These are phyloP conservation scores for Polyodon spathula DNA, from an alignment of 2,113 vertebrate genomes.

Conservation along the genomic window DNA sequence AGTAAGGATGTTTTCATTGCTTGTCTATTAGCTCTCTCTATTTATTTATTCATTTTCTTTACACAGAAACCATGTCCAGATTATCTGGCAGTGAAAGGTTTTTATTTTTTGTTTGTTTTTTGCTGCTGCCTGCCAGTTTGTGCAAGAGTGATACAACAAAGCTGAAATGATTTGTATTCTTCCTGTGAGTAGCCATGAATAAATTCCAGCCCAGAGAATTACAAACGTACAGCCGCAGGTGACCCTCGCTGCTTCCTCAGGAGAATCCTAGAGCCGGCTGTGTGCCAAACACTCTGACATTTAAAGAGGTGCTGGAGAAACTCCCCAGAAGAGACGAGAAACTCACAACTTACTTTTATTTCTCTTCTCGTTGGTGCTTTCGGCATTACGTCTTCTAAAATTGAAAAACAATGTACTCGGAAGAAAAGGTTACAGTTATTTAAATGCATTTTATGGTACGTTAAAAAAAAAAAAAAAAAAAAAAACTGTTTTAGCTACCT, in stretches of 20 bases:
- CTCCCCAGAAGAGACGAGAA: constrained; percentile 81
- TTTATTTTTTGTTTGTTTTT: too few relatives aligned
- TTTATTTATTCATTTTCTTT: constrained; percentile 34
- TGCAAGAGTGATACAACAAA: not conserved
- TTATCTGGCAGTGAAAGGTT: too few relatives aligned
- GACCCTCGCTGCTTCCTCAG: constrained; percentile 74
- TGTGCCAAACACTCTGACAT: constrained; percentile 85
- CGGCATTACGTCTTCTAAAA: too few relatives aligned
- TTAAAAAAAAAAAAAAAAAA: constrained; percentile 32
- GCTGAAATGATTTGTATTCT: constrained; percentile 16
- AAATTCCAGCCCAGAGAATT: constrained; percentile 60
- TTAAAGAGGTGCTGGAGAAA: constrained; percentile 97
- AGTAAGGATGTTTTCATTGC: not conserved
- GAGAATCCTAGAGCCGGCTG: constrained; percentile 70
- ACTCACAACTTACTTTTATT: constrained; percentile 51
- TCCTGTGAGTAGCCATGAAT: constrained; percentile 46
- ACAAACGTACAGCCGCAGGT: constrained; percentile 69
- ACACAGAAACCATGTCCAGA: not conserved
- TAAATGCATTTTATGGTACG: too few relatives aligned
- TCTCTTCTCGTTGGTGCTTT: not conserved
- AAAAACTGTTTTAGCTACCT: constrained; percentile 14
- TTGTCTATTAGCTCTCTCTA: constrained; percentile 22
- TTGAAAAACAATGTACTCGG: too few relatives aligned
- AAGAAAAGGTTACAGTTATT: too few relatives aligned
- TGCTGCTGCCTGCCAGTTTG: too few relatives aligned